Base-by-base conservation (phyloP, 2,888 invertebrate species). In the Gari tellinella region DNA sequence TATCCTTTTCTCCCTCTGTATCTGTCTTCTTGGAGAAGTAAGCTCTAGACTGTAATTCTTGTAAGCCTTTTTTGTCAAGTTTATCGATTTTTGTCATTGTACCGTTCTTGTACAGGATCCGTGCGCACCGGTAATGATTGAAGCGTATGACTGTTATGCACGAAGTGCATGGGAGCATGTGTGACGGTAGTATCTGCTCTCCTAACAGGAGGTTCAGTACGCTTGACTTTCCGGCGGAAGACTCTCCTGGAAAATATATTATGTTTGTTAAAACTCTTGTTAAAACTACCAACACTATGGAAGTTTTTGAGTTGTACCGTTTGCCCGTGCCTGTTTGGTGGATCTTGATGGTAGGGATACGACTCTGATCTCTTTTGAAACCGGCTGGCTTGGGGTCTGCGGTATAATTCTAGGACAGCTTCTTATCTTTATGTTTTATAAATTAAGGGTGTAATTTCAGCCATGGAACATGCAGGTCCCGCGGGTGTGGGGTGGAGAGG, bases 201-300 rank as follows among this genome's bases (percentile, higher is more conserved):
- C 86, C 88, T 7, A 90, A 75, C 0, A 90, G 45, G 14, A 89
- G 72, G 69, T 90, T 90, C 14, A 90, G 66, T 17, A 90, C 80
- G 45, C 86, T 86, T 37, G 89, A 89, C 70, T 90, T 90, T 0
- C 90, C 90, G 1, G 89, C 87, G 14, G 87, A 86, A 7, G 90
- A 88, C 65, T 89, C 89, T 15, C 90, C 90, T 90, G 73, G 31
- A 31, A 31, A 31, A 31, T 31, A 31, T 31, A 31, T 31, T 31
- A 7, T 10, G 10, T 31, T 7, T 31, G 31, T 31, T n/a, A n/a
- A n/a, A n/a, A n/a, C n/a, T n/a, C n/a, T n/a, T n/a, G n/a, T n/a
- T n/a, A n/a, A n/a, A n/a, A n/a, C n/a, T n/a, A n/a, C n/a, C n/a
- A n/a, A n/a, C n/a, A n/a, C n/a, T n/a, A n/a, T n/a, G n/a, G n/a